phyloP scores from a whole-genome alignment of 2,888 invertebrate species.

The Metalampra italica region DNA sequence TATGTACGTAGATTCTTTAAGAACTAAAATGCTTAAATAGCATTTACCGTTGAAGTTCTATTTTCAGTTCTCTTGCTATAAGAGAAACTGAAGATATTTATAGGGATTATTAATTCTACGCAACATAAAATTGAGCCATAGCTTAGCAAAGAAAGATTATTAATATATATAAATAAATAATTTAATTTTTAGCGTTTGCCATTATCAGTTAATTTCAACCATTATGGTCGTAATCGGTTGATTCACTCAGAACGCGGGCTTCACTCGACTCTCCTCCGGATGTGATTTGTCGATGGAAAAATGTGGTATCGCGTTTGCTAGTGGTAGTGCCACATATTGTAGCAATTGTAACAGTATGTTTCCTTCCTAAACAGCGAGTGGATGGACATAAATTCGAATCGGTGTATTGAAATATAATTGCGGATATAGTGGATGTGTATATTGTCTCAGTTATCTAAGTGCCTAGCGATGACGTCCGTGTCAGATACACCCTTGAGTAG shows the following conservation, averaged over 20 bases:
- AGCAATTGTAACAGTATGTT: slow-evolving; percentile 65
- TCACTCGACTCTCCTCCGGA: slow-evolving; percentile 63
- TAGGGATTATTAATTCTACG: too few species aligned
- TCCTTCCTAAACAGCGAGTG: slow-evolving; percentile 58
- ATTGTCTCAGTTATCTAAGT: slow-evolving; percentile 20
- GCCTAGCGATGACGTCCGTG: slow-evolving; percentile 53
- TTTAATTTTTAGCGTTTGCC: slow-evolving; percentile 10
- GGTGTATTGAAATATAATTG: slow-evolving; percentile 15
- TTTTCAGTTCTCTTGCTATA: too few species aligned
- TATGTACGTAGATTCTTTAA: not conserved
- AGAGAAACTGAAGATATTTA: too few species aligned
- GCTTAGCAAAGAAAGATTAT: too few species aligned
- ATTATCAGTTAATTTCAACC: slow-evolving; percentile 53
- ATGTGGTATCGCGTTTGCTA: slow-evolving; percentile 68
- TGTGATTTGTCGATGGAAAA: slow-evolving; percentile 76
- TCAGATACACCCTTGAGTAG: slow-evolving; percentile 63
- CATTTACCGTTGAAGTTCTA: not conserved
- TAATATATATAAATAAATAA: too few species aligned
- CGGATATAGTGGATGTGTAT: slow-evolving; percentile 16
- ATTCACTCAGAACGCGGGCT: slow-evolving; percentile 56
- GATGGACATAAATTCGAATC: slow-evolving; percentile 18
- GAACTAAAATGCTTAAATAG: not conserved
- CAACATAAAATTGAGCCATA: too few species aligned
- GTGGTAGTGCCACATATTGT: slow-evolving; percentile 40
- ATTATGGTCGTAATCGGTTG: slow-evolving; percentile 55